These are phyloP conservation scores for Aegithalos caudatus DNA, from an alignment of 2,113 vertebrate species.

Conservation along the genomic window DNA sequence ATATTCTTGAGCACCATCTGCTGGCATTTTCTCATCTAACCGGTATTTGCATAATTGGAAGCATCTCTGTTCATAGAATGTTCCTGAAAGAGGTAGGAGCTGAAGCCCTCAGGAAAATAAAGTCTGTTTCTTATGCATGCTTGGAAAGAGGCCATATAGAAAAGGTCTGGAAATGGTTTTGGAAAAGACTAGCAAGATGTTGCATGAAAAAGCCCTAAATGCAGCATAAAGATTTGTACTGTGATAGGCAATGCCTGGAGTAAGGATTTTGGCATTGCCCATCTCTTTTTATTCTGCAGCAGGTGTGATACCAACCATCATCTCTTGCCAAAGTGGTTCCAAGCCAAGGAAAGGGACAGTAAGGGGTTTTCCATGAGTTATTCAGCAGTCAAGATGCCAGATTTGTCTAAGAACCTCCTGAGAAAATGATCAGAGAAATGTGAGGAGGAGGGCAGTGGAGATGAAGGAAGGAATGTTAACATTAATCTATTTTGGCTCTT, in stretches of 20 bases:
- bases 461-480: background rate
- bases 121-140: background rate
- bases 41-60: background rate
- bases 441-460: background rate
- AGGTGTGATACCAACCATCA: background rate
- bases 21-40: background rate
- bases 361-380: background rate
- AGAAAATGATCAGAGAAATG: background rate
- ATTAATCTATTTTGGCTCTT: background rate
- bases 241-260: background rate
- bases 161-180: background rate
- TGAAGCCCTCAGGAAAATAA: background rate
- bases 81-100: background rate
- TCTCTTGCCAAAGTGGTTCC: background rate
- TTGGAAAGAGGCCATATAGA: background rate
- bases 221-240: background rate
- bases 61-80: background rate
- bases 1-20: slow-evolving; percentile 41
- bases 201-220: background rate
- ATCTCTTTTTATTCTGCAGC: background rate
- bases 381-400: background rate
- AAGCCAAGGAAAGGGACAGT: accelerated
- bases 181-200: background rate
- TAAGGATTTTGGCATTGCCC: background rate
- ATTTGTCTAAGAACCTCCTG: background rate